These are phyloP conservation scores for Pyrocephalus nanus DNA, from an alignment of 2,797 vertebrate genomes.

Conservation along the genomic window DNA sequence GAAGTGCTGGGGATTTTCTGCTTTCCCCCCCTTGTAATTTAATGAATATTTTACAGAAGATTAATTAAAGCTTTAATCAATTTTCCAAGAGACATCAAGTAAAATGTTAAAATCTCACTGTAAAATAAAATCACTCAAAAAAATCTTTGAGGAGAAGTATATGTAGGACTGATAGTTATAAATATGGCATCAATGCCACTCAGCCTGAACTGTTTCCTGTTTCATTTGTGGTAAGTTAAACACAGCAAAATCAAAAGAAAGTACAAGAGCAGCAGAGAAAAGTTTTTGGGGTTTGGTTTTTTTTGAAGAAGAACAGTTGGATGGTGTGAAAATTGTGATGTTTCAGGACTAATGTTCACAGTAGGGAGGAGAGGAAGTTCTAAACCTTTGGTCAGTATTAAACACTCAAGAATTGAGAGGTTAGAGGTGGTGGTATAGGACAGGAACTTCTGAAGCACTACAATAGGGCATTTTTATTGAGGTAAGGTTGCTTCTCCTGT, in stretches of 20 bases:
- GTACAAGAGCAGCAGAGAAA: background rate
- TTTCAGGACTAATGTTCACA: background rate
- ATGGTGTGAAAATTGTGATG: background rate
- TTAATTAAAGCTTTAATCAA: background rate
- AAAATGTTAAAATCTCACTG: background rate
- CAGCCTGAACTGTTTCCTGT: background rate
- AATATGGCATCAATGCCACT: background rate
- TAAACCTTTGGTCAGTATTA: background rate
- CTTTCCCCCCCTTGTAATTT: background rate
- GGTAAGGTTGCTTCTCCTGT: background rate
- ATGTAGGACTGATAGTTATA: background rate
- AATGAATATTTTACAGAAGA: background rate
- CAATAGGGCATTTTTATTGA: background rate
- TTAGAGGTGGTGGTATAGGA: background rate
- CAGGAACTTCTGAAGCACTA: background rate
- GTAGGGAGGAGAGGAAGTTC: background rate
- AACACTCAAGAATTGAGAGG: background rate
- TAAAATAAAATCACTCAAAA: background rate
- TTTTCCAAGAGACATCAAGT: background rate
- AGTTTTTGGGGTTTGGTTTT: background rate
- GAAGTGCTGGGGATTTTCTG: background rate
- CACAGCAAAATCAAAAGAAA: background rate
- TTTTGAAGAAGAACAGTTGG: background rate
- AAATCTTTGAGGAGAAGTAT: background rate
- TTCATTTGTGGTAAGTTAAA: background rate